Conservation (phyloP, 2,113 vertebrate genomes). For the Nannospalax galili region DNA sequence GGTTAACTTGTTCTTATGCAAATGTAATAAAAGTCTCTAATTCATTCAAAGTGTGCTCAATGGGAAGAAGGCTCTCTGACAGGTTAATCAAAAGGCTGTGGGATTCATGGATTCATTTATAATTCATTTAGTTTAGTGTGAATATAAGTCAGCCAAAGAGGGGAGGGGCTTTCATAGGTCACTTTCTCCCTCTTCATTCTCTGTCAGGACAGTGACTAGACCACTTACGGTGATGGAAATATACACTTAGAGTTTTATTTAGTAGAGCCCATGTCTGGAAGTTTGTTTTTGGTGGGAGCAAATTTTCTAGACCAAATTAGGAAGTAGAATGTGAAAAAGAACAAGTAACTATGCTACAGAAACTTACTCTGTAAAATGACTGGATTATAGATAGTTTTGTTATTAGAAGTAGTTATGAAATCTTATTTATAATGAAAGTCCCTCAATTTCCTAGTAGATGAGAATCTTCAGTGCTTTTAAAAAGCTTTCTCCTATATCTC, state of each 20-base stretch:
- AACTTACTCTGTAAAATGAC: background rate
- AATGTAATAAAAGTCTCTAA: background rate
- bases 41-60: background rate
- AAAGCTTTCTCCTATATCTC: background rate
- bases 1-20: background rate
- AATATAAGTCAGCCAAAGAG: background rate
- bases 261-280: background rate
- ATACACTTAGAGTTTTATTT: background rate
- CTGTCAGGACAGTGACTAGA: background rate
- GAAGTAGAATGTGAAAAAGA: conserved; percentile 11
- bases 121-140: background rate
- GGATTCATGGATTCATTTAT: background rate
- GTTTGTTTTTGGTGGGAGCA: background rate
- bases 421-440: background rate
- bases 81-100: conserved; percentile 8
- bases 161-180: background rate
- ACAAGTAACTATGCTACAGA: background rate
- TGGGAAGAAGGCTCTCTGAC: background rate
- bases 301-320: background rate
- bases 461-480: background rate
- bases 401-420: background rate
- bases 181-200: background rate
- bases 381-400: background rate
- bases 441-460: background rate
- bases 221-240: background rate